These are phyloP conservation scores for Recurvirostra avosetta DNA, from an alignment of 2,113 vertebrate genomes.

Conservation along the genomic window DNA sequence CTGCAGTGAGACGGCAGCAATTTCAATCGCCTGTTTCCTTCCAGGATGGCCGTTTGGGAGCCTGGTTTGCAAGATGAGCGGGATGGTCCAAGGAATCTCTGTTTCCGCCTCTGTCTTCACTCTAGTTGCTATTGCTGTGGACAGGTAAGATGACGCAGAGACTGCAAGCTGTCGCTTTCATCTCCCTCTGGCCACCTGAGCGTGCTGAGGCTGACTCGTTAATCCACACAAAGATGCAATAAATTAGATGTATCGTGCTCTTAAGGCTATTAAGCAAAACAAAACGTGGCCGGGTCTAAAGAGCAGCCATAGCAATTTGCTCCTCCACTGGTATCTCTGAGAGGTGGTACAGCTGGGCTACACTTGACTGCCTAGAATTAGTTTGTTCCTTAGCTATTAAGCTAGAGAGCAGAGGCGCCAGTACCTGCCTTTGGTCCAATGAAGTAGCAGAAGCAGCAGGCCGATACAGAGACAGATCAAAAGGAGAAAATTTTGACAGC, in stretches of 20 bases:
- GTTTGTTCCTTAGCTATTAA: background rate
- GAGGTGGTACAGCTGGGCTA: background rate
- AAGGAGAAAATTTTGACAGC: background rate
- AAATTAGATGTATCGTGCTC: background rate
- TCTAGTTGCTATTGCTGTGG: conserved; percentile 89
- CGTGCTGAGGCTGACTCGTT: background rate
- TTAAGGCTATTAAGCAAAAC: too few relatives aligned
- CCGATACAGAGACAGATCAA: background rate
- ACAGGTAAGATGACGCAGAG: conserved; percentile 77
- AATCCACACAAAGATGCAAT: background rate
- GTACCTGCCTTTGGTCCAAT: background rate
- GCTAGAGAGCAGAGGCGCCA: background rate
- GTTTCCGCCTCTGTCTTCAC: conserved; percentile 94
- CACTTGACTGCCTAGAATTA: background rate
- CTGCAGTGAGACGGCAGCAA: background rate
- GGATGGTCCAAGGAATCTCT: conserved; percentile 90
- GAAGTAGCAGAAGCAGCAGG: background rate
- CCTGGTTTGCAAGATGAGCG: conserved; percentile 90
- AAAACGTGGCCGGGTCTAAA: accelerated
- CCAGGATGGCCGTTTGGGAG: conserved; percentile 96
- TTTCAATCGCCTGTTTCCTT: background rate
- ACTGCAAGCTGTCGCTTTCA: background rate
- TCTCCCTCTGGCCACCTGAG: background rate
- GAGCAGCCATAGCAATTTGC: background rate
- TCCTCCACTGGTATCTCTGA: background rate